phyloP scores from a whole-genome alignment of 2,113 vertebrate species.

The Hystrix brachyura region DNA sequence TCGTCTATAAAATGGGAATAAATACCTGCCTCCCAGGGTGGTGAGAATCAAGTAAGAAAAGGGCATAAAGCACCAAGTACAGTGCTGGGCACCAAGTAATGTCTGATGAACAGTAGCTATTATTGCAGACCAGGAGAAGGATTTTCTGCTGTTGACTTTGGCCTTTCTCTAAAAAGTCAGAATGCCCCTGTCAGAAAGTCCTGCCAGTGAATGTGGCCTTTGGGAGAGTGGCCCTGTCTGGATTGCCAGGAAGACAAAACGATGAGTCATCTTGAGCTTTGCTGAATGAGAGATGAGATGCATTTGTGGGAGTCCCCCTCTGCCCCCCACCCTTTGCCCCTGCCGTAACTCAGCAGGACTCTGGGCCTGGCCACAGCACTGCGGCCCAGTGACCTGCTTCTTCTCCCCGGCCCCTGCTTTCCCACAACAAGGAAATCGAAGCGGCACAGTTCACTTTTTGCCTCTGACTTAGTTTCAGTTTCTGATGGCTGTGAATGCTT shows the following conservation, averaged over 20 bases:
- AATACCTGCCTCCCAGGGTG: not conserved
- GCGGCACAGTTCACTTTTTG: not conserved
- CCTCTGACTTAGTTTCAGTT: slow-evolving; percentile 76
- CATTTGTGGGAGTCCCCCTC: not conserved
- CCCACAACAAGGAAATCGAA: slow-evolving; percentile 43
- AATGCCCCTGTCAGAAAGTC: slow-evolving; percentile 40
- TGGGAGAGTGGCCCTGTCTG: slow-evolving; percentile 50
- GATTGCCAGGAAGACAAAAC: not conserved
- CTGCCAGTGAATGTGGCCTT: slow-evolving; percentile 44
- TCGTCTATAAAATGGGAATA: not conserved
- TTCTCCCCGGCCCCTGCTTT: not conserved
- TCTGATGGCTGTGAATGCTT: slow-evolving; percentile 42
- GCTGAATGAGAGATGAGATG: not conserved
- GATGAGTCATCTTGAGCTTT: slow-evolving; percentile 41
- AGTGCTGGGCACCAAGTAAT: not conserved
- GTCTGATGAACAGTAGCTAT: not conserved
- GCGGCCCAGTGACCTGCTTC: slow-evolving; percentile 46
- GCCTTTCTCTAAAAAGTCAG: slow-evolving; percentile 58
- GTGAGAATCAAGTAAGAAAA: not conserved
- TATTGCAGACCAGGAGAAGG: not conserved
- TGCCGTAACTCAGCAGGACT: not conserved
- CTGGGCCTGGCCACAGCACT: not conserved
- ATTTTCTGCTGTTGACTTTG: slow-evolving; percentile 58
- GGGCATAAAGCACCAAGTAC: not conserved
- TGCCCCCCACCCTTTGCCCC: fast-evolving